phyloP scores from a whole-genome alignment of 2,113 vertebrate genomes.

The Piliocolobus tephrosceles region DNA sequence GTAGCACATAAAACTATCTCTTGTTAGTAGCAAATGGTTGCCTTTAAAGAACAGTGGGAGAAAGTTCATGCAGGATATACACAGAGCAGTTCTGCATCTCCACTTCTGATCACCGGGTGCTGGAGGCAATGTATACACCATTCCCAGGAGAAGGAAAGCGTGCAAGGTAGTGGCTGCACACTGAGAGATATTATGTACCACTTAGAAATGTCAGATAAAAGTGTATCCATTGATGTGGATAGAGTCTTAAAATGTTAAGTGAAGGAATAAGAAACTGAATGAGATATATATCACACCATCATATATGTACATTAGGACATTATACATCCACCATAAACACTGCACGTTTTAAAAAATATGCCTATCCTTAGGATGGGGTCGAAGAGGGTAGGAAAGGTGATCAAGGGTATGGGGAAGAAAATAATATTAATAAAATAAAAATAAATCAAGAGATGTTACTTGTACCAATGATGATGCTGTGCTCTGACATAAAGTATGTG shows the following conservation, averaged over 20 bases:
- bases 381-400: background rate
- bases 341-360: background rate
- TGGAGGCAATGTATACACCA: fast-evolving
- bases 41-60: background rate
- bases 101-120: background rate
- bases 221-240: no score
- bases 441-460: background rate
- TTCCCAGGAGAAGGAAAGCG: no score
- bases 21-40: background rate
- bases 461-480: background rate
- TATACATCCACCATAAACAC: background rate
- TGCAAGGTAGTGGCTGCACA: background rate
- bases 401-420: background rate
- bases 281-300: background rate
- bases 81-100: background rate
- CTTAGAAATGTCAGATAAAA: background rate
- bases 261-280: background rate
- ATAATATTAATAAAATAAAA: slow-evolving; percentile 21
- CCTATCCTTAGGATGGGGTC: background rate
- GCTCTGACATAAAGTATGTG: background rate
- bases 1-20: background rate
- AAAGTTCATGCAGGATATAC: background rate
- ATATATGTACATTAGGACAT: background rate
- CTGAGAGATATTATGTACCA: background rate
- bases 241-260: background rate